Percentiles rank a stretch among this genome's conserved stretches.
These are phyloP conservation scores for Halcyon senegalensis DNA, from an alignment of 2,113 vertebrate species.

Conservation along the genomic window DNA sequence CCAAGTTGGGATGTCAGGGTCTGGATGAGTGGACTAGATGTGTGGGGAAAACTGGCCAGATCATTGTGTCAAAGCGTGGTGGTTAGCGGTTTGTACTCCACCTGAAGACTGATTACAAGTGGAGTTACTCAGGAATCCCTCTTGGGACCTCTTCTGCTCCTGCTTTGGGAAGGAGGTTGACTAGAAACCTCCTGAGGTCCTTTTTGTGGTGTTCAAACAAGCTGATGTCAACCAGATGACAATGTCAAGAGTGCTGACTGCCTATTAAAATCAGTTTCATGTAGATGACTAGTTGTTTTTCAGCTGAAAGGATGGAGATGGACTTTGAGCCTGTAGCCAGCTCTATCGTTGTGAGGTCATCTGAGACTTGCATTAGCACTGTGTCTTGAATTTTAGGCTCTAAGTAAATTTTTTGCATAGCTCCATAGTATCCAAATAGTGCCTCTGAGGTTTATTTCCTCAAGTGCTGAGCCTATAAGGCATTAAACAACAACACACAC, in stretches of 20 bases:
- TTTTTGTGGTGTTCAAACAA: background rate
- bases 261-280: background rate
- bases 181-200: background rate
- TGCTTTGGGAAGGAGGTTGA: background rate
- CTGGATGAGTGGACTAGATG: background rate
- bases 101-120: background rate
- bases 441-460: background rate
- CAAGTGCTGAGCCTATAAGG: background rate
- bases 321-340: background rate
- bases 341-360: fast-evolving
- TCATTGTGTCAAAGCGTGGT: background rate
- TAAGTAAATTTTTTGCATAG: background rate
- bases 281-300: background rate
- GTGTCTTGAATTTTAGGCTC: background rate
- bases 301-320: background rate
- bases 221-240: background rate
- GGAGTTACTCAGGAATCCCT: background rate
- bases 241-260: background rate
- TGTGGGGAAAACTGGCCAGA: background rate
- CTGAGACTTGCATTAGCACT: background rate
- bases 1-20: background rate
- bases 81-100: background rate
- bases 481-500: background rate
- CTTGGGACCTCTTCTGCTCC: background rate
- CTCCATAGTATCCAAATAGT: background rate